A percentile compares a stretch with the other conserved stretches of the same genome.
phyloP scores from a whole-genome alignment of 64 coral and sea anemone species.

The Stichodactyla helianthus region DNA sequence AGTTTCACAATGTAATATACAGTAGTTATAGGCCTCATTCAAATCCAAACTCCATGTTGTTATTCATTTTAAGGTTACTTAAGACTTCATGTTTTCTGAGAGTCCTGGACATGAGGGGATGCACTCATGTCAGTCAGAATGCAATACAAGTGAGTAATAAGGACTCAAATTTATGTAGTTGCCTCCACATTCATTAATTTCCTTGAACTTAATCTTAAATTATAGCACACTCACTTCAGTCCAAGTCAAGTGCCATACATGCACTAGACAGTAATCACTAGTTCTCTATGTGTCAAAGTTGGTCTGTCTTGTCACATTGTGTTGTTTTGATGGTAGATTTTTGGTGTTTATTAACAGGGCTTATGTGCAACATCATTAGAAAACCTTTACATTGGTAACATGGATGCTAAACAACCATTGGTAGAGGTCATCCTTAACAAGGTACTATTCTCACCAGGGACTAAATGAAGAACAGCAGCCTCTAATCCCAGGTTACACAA shows the following conservation, averaged over 20 bases:
- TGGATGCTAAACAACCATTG: not conserved
- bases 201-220: no score
- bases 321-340: no score
- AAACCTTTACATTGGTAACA: conserved; percentile 15
- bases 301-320: not conserved
- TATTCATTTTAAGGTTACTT: not conserved
- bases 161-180: not conserved
- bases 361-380: conserved; percentile 19
- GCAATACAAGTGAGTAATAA: conserved; percentile 8
- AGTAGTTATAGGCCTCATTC: no score
- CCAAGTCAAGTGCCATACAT: no score
- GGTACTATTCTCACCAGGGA: not conserved
- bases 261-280: no score
- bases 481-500: no score
- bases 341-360: not conserved
- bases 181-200: no score
- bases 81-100: not conserved
- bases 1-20: no score
- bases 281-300: not conserved
- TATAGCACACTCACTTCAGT: no score
- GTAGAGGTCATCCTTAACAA: not conserved
- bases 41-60: no score
- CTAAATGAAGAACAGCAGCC: no score
- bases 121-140: not conserved
- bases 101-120: conserved; percentile 16